Percentiles rank a stretch among this genome's conserved stretches.
phyloP scores from a whole-genome alignment of 2,888 invertebrate species.

The Orgyia antiqua region DNA sequence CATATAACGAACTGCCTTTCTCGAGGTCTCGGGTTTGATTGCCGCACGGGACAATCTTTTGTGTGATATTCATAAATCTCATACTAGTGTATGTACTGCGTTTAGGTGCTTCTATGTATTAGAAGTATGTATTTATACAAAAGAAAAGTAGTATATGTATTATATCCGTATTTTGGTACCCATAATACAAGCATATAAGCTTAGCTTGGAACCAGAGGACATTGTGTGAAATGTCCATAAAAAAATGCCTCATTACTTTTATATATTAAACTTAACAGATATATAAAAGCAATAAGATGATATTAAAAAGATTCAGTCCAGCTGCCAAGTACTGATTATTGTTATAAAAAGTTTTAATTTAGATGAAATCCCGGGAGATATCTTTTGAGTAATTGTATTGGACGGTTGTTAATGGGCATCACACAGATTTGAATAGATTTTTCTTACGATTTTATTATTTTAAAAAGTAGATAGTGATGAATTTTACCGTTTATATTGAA shows the following conservation, averaged over 20 bases:
- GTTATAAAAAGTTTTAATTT: conserved; percentile 27
- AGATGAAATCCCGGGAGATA: conserved; percentile 22
- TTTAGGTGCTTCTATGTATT: no score
- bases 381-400: conserved; percentile 16
- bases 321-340: conserved; percentile 17
- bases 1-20: no score
- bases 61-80: no score
- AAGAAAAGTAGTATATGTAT: no score
- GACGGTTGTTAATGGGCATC: conserved; percentile 15
- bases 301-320: conserved; percentile 14
- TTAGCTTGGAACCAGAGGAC: no score
- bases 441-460: conserved; percentile 11
- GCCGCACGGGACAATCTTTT: no score
- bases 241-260: conserved; percentile 4
- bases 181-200: no score
- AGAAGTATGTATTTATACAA: no score
- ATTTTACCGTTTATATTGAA: not conserved
- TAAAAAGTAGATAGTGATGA: not conserved
- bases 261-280: conserved; percentile 7
- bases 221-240: no score
- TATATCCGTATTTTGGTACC: no score
- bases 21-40: no score
- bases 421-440: conserved; percentile 4
- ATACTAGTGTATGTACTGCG: no score
- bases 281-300: conserved; percentile 19